phyloP scores from a whole-genome alignment of 2,113 vertebrate species.

The Dolichallabes microphthalmus region DNA sequence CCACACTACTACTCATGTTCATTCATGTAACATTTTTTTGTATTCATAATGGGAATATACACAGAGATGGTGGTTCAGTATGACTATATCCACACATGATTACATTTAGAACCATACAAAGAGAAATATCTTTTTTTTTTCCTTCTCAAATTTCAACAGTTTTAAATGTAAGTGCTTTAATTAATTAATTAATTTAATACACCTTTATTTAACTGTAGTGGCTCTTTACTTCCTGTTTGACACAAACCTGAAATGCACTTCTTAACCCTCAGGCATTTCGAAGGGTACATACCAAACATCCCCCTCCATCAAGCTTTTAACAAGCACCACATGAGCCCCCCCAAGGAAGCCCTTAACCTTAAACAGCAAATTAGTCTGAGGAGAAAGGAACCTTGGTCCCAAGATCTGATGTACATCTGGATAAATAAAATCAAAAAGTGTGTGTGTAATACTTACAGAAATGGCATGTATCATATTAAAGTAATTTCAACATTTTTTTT shows the following conservation, averaged over 20 bases:
- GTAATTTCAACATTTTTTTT: too few relatives aligned
- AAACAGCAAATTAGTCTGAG: constrained; percentile 83
- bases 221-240: constrained; percentile 66
- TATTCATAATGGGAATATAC: not conserved
- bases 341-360: constrained; percentile 82
- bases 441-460: not conserved
- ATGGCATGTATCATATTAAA: too few relatives aligned
- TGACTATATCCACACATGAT: constrained; percentile 13
- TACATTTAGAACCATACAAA: constrained; percentile 16
- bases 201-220: not conserved
- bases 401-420: constrained; percentile 37
- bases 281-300: constrained; percentile 28
- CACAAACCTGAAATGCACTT: constrained; percentile 35
- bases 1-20: not conserved
- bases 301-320: constrained; percentile 77
- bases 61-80: not conserved
- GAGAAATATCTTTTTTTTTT: not conserved
- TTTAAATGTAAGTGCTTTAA: constrained; percentile 27
- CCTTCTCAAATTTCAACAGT: constrained; percentile 5
- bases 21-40: not conserved
- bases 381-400: constrained; percentile 57
- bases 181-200: constrained; percentile 16
- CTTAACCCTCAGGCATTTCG: constrained; percentile 19
- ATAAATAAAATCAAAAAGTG: constrained; percentile 20
- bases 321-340: constrained; percentile 86